Conservation (phyloP, 37 sponge, comb jelly and placozoan species). For the Chondrilla cf. caribensis region DNA sequence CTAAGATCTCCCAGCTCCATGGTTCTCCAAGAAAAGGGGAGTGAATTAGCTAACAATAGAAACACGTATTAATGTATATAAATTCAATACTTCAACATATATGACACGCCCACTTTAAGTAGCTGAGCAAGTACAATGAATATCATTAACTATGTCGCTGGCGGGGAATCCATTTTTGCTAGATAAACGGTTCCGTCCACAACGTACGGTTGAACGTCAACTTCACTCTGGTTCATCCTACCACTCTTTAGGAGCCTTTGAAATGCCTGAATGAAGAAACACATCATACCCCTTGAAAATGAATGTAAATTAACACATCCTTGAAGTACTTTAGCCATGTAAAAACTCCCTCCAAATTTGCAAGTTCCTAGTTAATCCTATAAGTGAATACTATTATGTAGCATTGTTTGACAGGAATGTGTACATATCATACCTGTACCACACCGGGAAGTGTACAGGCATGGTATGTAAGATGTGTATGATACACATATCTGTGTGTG, state of each 20-base stretch:
- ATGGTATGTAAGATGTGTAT: too few species aligned
- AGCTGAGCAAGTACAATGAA: not conserved
- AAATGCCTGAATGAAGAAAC: slow-evolving; percentile 61
- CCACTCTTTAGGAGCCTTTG: slow-evolving; percentile 39
- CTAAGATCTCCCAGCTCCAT: not conserved
- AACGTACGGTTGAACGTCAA: slow-evolving; percentile 66
- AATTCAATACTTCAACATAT: not conserved
- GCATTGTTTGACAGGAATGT: too few species aligned
- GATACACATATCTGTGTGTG: too few species aligned
- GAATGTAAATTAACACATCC: not conserved
- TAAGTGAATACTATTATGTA: too few species aligned
- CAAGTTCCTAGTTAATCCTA: too few species aligned
- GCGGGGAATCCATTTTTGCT: slow-evolving; percentile 27
- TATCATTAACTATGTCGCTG: too few species aligned
- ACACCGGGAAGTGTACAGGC: too few species aligned
- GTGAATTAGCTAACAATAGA: not conserved
- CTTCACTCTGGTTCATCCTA: slow-evolving; percentile 27
- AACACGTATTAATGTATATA: not conserved
- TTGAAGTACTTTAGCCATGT: not conserved
- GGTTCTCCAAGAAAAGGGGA: too few species aligned
- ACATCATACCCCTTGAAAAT: too few species aligned
- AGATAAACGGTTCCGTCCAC: slow-evolving; percentile 72
- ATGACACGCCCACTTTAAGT: not conserved
- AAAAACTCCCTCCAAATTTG: too few species aligned
- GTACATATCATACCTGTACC: too few species aligned